Base-by-base conservation (phyloP, 2,888 invertebrate genomes). In the Lochmaea capreae region DNA sequence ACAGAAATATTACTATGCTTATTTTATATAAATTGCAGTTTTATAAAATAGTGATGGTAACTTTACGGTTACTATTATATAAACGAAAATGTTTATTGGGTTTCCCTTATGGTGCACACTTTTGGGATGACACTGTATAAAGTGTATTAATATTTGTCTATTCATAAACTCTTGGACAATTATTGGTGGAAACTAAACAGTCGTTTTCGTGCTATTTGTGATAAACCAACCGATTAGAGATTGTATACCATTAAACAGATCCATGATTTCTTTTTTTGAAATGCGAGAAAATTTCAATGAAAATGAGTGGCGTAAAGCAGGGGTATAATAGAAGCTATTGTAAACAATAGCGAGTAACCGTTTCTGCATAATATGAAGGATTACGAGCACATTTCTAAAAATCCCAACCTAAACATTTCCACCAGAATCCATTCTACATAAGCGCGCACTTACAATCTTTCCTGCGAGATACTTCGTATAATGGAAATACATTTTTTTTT, bases 321-420 rank as follows among this genome's bases (percentile, higher is more conserved):
- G 71, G 5, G 61, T 26, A n/a, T n/a, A n/a, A n/a, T n/a, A 18
- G 22, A 65, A 71, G 65, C 52, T 58, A 71, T 71, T 71, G 71
- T 71, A 71, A 71, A 71, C 71, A 71, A 71, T 54, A 49, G 68
- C 69, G 69, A 65, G 49, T 69, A 73, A 70, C 70, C 61, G 61
- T 71, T 80, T 80, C 79, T 81, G 84, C 82, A 84, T 84, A 84
- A 84, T 83, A 81, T 84, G 83, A 84, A 82, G 82, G 84, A 83
- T 84, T 84, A 83, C 83, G 82, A 83, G 83, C 80, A 82, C 83
- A 83, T 83, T 84, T 83, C 81, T 77, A 83, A 84, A 84, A 84
- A 83, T 82, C 82, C 81, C 81, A 68, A 74, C 65, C 73, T 70
- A 69, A 77, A 74, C 77, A 68, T 83, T 82, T 79, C 71, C 73